Percentiles rank a stretch among this genome's conserved stretches.
These are phyloP conservation scores for Stenodema calcarata DNA, from an alignment of 2,888 invertebrate species.

Conservation along the genomic window DNA sequence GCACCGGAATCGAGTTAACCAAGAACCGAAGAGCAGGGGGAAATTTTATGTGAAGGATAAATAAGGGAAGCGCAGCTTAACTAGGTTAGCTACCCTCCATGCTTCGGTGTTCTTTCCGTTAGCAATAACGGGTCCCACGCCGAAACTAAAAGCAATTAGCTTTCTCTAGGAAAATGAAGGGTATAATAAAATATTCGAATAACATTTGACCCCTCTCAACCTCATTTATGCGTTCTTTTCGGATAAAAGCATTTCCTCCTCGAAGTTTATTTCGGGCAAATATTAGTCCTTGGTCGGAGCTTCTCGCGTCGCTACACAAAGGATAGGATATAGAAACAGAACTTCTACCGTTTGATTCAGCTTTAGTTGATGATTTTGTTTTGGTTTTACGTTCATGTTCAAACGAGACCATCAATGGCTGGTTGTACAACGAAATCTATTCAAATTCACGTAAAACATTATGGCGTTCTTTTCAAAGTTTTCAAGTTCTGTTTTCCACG, in stretches of 20 bases:
- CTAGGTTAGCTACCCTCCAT: slow-evolving; percentile 11
- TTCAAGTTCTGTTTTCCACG: too few relatives aligned
- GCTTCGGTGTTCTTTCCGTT: neutral
- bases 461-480: too few relatives aligned
- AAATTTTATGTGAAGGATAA: slow-evolving; percentile 34
- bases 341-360: too few relatives aligned
- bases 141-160: slow-evolving; percentile 30
- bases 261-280: neutral
- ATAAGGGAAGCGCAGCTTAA: slow-evolving; percentile 24
- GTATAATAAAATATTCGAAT: neutral
- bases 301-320: neutral
- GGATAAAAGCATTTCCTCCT: neutral
- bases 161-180: neutral
- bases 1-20: slow-evolving; percentile 7
- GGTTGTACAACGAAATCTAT: too few relatives aligned
- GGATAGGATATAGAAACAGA: neutral
- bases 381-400: too few relatives aligned
- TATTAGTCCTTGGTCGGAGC: neutral
- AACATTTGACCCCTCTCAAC: neutral
- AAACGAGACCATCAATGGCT: too few relatives aligned
- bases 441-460: too few relatives aligned
- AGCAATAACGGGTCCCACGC: neutral
- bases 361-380: too few relatives aligned
- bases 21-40: neutral
- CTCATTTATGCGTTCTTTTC: neutral